Percentiles rank a stretch among this genome's conserved stretches.
These are phyloP conservation scores for Anticlea derivata DNA, from an alignment of 2,888 invertebrate species.

Conservation along the genomic window DNA sequence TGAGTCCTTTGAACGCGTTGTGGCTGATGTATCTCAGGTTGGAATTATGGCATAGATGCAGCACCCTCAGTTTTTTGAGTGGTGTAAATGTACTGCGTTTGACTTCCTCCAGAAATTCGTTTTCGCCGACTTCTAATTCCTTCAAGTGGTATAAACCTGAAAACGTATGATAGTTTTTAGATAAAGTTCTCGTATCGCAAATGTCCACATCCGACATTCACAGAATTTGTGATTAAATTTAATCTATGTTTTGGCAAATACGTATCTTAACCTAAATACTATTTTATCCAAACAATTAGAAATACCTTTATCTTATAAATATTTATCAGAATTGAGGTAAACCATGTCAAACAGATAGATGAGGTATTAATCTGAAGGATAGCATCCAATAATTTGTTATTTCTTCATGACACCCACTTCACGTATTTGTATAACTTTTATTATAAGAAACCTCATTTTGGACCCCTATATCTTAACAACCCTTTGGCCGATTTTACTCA, in stretches of 20 bases:
- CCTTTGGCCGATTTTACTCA: no score
- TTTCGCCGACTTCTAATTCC: constrained; percentile 85
- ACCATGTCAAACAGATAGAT: neutral
- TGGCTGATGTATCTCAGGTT: constrained; percentile 83
- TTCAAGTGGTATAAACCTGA: constrained; percentile 80
- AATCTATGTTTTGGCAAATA: constrained; percentile 11
- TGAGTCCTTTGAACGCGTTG: constrained; percentile 81
- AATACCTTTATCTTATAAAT: neutral
- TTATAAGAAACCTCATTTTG: no score
- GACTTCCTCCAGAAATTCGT: constrained; percentile 81
- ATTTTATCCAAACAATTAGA: neutral
- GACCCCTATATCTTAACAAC: no score
- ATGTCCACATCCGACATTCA: constrained; percentile 5
- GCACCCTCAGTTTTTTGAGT: constrained; percentile 67
- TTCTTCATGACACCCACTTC: no score
- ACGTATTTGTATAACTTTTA: no score
- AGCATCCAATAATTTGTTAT: neutral
- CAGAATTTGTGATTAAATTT: neutral
- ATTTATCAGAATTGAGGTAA: neutral
- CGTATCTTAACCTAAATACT: neutral
- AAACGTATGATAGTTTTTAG: constrained; percentile 11
- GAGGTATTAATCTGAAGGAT: neutral
- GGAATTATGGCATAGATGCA: constrained; percentile 80
- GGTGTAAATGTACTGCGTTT: constrained; percentile 80
- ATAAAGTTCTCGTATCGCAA: constrained; percentile 3